A percentile compares a stretch with the other conserved stretches of the same genome.
These are phyloP conservation scores for Spisula solida DNA, from an alignment of 2,888 invertebrate species.

Conservation along the genomic window DNA sequence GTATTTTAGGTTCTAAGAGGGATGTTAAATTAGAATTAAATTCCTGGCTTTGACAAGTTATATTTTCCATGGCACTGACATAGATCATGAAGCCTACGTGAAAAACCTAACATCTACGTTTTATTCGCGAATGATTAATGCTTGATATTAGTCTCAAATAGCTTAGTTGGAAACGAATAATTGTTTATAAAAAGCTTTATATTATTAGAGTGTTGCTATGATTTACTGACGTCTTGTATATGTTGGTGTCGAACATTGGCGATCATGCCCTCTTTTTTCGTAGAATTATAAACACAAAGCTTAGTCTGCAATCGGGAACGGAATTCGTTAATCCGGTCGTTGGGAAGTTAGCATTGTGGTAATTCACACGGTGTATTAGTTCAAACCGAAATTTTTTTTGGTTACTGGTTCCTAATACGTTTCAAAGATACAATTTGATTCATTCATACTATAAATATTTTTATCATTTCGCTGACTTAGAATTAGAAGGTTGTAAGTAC, in stretches of 20 bases:
- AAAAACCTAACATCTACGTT: no score
- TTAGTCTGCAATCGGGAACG: neutral
- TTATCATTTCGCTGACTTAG: no score
- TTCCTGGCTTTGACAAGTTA: no score
- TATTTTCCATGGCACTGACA: no score
- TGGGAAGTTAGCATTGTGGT: neutral
- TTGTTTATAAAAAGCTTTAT: slow-evolving; percentile 14
- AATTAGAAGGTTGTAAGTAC: no score
- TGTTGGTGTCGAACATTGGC: neutral
- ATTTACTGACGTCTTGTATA: slow-evolving; percentile 17
- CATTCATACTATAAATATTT: no score
- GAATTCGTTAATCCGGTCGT: neutral
- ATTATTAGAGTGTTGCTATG: slow-evolving; percentile 8
- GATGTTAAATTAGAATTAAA: no score
- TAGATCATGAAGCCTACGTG: no score
- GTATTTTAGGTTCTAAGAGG: no score
- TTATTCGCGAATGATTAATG: neutral
- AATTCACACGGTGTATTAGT: neutral
- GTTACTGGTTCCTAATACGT: no score
- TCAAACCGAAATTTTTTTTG: no score
- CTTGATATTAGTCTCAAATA: neutral
- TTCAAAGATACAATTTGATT: no score
- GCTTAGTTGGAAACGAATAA: neutral
- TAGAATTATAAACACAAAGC: neutral
- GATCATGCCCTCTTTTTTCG: neutral